Conservation (phyloP, 2,888 invertebrate genomes). For the Abrostola tripartita region DNA sequence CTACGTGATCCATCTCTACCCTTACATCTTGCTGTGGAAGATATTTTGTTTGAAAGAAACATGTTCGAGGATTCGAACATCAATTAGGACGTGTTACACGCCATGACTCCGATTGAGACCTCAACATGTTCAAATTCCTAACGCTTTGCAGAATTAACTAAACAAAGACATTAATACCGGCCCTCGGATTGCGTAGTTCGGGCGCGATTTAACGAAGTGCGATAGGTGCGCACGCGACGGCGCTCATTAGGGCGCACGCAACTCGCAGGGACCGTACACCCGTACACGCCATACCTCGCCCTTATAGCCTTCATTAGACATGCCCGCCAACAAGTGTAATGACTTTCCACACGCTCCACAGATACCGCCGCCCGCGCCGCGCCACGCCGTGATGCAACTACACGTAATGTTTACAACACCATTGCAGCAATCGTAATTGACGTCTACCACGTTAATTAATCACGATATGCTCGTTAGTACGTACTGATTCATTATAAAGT, state of each 20-base stretch:
- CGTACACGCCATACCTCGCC: constrained; percentile 50
- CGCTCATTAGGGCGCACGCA: constrained; percentile 85
- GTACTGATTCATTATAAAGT: constrained; percentile 53
- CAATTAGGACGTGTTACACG: constrained; percentile 35
- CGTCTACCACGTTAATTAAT: constrained; percentile 54
- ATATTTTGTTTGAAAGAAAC: too few species aligned
- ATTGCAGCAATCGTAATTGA: constrained; percentile 57
- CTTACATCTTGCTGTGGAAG: too few species aligned
- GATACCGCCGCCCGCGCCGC: constrained; percentile 18
- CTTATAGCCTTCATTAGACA: constrained; percentile 75
- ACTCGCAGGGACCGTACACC: constrained; percentile 62
- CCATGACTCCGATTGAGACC: constrained; percentile 38
- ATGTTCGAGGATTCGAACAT: background rate
- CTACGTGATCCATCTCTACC: too few species aligned
- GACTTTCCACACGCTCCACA: constrained; percentile 68
- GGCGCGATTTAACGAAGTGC: constrained; percentile 80
- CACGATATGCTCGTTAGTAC: constrained; percentile 59
- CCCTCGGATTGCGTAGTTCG: constrained; percentile 68
- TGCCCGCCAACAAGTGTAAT: constrained; percentile 71
- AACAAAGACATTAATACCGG: constrained; percentile 68
- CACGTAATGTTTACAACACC: constrained; percentile 44
- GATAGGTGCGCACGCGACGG: constrained; percentile 82
- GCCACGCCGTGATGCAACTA: constrained; percentile 31
- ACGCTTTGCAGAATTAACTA: constrained; percentile 62
- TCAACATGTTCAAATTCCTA: constrained; percentile 51